These are phyloP conservation scores for Cetoscarus ocellatus DNA, from an alignment of 2,797 vertebrate genomes.

Conservation along the genomic window DNA sequence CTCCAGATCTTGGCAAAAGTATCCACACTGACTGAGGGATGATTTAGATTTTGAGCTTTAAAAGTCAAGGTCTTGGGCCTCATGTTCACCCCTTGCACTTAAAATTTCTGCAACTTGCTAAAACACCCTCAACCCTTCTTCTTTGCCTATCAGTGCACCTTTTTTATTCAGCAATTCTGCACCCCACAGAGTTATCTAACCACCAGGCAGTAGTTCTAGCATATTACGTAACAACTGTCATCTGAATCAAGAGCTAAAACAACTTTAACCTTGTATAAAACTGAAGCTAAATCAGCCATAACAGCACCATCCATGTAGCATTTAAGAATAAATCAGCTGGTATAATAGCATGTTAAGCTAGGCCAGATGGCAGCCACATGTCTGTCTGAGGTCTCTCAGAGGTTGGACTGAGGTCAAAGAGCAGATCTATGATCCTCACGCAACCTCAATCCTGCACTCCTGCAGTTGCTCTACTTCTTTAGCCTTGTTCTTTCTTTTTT, in stretches of 20 bases:
- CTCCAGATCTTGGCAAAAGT: no score
- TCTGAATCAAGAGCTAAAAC: constrained; percentile 22
- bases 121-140: no score
- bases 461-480: constrained; percentile 19
- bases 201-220: no score
- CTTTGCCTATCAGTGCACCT: no score
- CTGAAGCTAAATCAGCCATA: constrained; percentile 47
- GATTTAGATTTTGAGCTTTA: no score
- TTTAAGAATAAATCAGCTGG: constrained; percentile 63
- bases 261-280: constrained; percentile 15
- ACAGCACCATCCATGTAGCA: constrained; percentile 35
- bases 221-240: neutral
- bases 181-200: no score
- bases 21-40: no score
- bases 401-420: constrained; percentile 71
- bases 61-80: no score
- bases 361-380: constrained; percentile 74
- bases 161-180: no score
- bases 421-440: constrained; percentile 60
- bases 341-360: constrained; percentile 35
- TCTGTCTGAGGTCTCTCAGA: constrained; percentile 54
- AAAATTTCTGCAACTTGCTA: no score
- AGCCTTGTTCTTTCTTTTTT: constrained; percentile 22
- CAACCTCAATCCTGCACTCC: constrained; percentile 14
- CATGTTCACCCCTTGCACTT: no score